phyloP scores from a whole-genome alignment of 2,888 invertebrate species.

The Ormyrus rosae region DNA sequence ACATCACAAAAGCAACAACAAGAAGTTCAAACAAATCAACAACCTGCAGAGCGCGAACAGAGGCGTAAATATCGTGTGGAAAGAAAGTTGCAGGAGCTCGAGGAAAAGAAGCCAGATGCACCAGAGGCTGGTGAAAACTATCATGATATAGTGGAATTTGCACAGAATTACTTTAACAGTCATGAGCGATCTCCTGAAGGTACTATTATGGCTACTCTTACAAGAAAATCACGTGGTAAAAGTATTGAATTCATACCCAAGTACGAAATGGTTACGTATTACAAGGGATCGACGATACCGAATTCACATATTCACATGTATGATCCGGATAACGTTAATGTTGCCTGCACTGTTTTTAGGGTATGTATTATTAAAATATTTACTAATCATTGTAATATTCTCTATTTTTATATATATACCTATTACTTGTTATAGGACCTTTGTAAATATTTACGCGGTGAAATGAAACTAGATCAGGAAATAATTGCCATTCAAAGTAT shows the following conservation, averaged over 20 bases:
- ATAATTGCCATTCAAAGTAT: constrained; percentile 89
- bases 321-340: constrained; percentile 94
- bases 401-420: neutral
- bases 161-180: constrained; percentile 94
- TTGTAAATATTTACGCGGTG: constrained; percentile 92
- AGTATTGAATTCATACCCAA: constrained; percentile 89
- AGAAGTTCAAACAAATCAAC: constrained; percentile 58
- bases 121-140: constrained; percentile 73
- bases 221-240: constrained; percentile 84
- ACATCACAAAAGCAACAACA: constrained; percentile 63
- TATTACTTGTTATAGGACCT: constrained; percentile 82
- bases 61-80: constrained; percentile 91
- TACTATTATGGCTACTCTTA: constrained; percentile 90
- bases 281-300: constrained; percentile 91
- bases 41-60: constrained; percentile 83
- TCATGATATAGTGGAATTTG: constrained; percentile 93
- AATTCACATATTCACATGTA: constrained; percentile 96
- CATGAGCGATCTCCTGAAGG: constrained; percentile 92
- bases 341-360: constrained; percentile 93
- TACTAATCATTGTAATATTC: neutral
- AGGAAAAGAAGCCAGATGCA: constrained; percentile 77
- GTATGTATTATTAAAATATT: constrained; percentile 77
- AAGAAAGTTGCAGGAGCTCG: constrained; percentile 89
- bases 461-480: constrained; percentile 89
- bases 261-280: constrained; percentile 94